Conservation (phyloP, 1,140 invertebrate species). For the Helicoverpa zea region DNA sequence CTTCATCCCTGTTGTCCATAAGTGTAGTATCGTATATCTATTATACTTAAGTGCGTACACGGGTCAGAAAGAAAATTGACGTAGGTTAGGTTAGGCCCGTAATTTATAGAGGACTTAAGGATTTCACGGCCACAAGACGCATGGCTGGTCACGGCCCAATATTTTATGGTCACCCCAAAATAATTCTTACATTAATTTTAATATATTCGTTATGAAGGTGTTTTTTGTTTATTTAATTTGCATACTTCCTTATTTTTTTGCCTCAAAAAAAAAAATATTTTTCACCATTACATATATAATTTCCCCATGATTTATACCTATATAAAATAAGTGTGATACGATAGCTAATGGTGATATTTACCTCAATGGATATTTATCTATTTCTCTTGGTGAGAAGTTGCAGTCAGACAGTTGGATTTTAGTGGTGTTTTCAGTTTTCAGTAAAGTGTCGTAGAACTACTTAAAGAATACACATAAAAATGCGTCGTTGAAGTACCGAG, state of each 20-base stretch:
- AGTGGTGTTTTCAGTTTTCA: no score
- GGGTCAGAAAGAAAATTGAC: slow-evolving; percentile 41
- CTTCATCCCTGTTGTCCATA: no score
- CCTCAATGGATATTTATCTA: no score
- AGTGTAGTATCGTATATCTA: no score
- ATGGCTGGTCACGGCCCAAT: not conserved
- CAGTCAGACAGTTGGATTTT: no score
- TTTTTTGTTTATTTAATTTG: slow-evolving; percentile 2
- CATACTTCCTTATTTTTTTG: not conserved
- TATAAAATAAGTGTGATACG: no score
- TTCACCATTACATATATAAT: no score
- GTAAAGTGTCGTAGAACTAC: no score
- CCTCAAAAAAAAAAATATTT: not conserved
- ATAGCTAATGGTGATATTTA: no score
- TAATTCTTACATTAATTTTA: slow-evolving; percentile 35
- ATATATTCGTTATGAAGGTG: not conserved
- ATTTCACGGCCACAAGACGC: slow-evolving; percentile 13
- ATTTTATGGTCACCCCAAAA: slow-evolving; percentile 16
- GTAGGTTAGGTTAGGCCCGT: slow-evolving; percentile 33
- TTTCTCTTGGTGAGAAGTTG: no score
- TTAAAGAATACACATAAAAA: not conserved
- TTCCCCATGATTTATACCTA: no score
- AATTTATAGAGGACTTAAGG: slow-evolving; percentile 43
- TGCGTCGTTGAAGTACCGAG: no score
- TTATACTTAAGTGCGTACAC: not conserved